A percentile compares a stretch with the other conserved stretches of the same genome.
phyloP scores from a whole-genome alignment of 1,140 invertebrate species.

The Heliconius hermathena region DNA sequence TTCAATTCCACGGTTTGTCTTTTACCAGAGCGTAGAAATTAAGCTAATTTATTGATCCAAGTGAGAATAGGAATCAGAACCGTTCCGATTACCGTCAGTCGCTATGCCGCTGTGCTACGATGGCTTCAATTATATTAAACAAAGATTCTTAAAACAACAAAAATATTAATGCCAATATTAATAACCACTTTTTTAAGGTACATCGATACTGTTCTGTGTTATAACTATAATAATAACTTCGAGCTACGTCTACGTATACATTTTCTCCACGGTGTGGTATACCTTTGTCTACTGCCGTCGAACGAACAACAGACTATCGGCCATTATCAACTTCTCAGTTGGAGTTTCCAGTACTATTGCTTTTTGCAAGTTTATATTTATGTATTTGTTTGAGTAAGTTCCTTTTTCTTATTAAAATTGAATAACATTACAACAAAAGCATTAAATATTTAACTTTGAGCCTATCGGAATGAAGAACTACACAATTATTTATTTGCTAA shows the following conservation, averaged over 20 bases:
- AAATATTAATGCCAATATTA: not conserved
- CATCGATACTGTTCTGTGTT: not conserved
- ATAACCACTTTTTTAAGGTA: not conserved
- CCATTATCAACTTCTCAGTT: constrained; percentile 12
- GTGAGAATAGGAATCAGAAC: too few species aligned
- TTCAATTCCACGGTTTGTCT: too few species aligned
- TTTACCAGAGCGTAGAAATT: too few species aligned
- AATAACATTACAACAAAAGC: too few species aligned
- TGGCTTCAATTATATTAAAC: too few species aligned
- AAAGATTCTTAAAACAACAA: not conserved
- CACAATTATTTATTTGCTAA: too few species aligned
- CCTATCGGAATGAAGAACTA: too few species aligned
- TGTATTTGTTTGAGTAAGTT: constrained; percentile 15
- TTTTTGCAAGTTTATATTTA: constrained; percentile 22
- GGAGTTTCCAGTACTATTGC: not conserved
- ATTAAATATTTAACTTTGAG: too few species aligned
- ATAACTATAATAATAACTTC: not conserved
- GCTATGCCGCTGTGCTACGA: too few species aligned
- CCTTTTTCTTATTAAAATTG: too few species aligned
- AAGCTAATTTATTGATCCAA: too few species aligned
- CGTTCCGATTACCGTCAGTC: too few species aligned
- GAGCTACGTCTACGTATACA: constrained; percentile 22
- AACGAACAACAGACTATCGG: not conserved
- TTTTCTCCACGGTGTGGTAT: constrained; percentile 20
- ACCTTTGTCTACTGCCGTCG: not conserved